Conservation (phyloP, 2,113 vertebrate species). For the Chaetura pelagica region DNA sequence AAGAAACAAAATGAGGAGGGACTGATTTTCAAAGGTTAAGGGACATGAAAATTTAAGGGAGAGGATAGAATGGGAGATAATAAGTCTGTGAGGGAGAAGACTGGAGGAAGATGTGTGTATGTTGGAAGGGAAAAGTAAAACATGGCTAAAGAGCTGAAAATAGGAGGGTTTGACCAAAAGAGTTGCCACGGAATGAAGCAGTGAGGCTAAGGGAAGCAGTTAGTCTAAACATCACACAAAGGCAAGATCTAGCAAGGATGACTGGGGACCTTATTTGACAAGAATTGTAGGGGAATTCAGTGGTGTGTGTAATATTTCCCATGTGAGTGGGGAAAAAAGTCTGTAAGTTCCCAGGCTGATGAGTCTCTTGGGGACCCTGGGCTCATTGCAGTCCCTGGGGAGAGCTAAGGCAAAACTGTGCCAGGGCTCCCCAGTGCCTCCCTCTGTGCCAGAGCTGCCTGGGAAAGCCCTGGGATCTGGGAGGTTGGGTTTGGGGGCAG, state of each 20-base stretch:
- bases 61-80: not conserved
- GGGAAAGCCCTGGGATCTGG: not conserved
- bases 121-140: not conserved
- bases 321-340: not conserved
- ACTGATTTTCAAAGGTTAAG: not conserved
- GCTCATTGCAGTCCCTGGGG: not conserved
- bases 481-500: not conserved
- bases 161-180: not conserved
- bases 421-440: not conserved
- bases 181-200: not conserved
- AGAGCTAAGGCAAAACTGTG: not conserved
- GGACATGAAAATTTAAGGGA: not conserved
- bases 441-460: not conserved
- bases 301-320: not conserved
- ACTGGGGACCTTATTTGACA: not conserved
- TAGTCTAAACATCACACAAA: not conserved
- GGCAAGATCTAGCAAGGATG: not conserved
- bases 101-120: not conserved
- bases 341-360: not conserved
- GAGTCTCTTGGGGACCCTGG: not conserved
- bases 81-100: not conserved
- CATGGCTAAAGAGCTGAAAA: not conserved
- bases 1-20: not conserved
- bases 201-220: not conserved
- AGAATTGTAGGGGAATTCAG: not conserved